These are phyloP conservation scores for Thunnus thynnus DNA, from an alignment of 2,113 vertebrate species.

Conservation along the genomic window DNA sequence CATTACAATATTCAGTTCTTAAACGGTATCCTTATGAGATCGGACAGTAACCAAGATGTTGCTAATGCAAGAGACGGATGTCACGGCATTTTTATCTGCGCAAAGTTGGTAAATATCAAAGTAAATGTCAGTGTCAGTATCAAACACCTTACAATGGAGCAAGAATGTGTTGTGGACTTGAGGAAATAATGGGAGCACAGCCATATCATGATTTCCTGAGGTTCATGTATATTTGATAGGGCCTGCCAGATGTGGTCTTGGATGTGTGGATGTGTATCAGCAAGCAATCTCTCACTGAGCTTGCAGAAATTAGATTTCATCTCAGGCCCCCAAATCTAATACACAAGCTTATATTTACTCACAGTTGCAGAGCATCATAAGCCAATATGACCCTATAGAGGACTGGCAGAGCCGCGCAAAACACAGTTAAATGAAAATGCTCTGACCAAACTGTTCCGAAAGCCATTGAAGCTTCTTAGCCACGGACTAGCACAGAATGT, in stretches of 20 bases:
- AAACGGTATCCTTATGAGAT: constrained; percentile 54
- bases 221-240: constrained; percentile 80
- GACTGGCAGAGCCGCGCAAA: constrained; percentile 57
- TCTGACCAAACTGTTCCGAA: constrained; percentile 74
- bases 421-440: constrained; percentile 78
- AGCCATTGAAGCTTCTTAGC: constrained; percentile 50
- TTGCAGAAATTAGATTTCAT: constrained; percentile 82
- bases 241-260: constrained; percentile 77
- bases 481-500: constrained; percentile 1
- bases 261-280: constrained; percentile 73
- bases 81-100: constrained; percentile 39
- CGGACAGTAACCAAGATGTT: constrained; percentile 34
- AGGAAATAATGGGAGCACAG: constrained; percentile 57
- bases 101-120: constrained; percentile 64
- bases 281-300: constrained; percentile 71
- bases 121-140: constrained; percentile 48
- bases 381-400: constrained; percentile 77
- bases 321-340: constrained; percentile 79
- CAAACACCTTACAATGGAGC: constrained; percentile 24
- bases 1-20: constrained; percentile 61
- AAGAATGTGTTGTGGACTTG: constrained; percentile 30
- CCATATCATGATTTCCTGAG: constrained; percentile 64
- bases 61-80: constrained; percentile 22
- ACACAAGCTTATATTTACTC: constrained; percentile 82
- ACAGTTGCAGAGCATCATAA: constrained; percentile 76